Percentiles rank a stretch among this genome's conserved stretches.
Conservation (phyloP, 2,113 vertebrate genomes). For the Phyllostomus hastatus region DNA sequence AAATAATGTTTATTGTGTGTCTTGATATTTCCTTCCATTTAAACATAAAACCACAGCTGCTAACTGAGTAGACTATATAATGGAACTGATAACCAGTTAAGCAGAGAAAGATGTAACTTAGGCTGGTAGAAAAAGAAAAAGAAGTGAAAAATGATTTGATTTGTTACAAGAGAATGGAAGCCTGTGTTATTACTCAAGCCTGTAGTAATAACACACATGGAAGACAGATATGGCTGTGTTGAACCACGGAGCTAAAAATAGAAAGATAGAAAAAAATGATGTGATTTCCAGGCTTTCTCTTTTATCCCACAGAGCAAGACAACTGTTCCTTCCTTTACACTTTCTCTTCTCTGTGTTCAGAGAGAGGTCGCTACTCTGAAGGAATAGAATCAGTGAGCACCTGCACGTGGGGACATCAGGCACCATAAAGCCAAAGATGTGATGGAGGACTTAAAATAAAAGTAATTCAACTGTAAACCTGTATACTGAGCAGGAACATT, state of each 20-base stretch:
- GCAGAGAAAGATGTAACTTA: background rate
- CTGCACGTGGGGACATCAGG: background rate
- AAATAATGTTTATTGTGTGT: background rate
- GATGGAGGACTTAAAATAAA: background rate
- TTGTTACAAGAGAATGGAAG: background rate
- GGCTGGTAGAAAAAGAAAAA: background rate
- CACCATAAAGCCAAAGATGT: background rate
- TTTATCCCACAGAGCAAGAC: background rate
- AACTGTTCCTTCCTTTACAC: background rate
- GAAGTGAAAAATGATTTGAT: background rate
- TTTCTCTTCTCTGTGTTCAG: fast-evolving
- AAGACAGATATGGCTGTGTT: fast-evolving
- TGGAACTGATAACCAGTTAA: background rate
- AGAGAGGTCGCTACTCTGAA: background rate
- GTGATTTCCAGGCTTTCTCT: background rate
- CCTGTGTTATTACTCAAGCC: background rate
- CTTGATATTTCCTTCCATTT: background rate
- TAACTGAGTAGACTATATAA: background rate
- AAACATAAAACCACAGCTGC: background rate
- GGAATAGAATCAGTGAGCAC: background rate
- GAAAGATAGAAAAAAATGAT: background rate
- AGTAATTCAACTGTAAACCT: background rate
- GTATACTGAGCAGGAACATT: background rate
- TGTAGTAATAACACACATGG: background rate
- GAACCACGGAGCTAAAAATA: background rate